Conservation (phyloP, 2,113 vertebrate species). For the Aramus guarauna region DNA sequence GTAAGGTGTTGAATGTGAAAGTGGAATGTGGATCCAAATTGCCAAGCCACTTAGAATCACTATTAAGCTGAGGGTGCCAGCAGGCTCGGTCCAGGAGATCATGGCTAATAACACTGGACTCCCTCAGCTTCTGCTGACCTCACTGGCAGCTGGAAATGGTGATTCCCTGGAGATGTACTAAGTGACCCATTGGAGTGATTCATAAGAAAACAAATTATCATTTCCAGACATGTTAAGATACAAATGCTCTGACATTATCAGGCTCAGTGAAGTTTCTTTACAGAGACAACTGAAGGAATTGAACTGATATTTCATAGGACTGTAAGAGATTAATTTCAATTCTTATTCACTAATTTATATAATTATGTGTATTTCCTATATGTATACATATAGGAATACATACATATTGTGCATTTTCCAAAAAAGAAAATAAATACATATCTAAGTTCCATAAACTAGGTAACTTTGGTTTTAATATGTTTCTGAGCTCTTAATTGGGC, state of each 20-base stretch:
- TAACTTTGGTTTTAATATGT: neutral
- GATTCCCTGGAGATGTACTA: neutral
- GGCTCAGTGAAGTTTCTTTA: neutral
- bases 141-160: neutral
- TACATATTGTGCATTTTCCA: neutral
- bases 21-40: neutral
- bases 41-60: neutral
- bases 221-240: neutral
- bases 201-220: neutral
- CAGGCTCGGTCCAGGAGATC: neutral
- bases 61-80: neutral
- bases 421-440: neutral
- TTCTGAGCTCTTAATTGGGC: neutral
- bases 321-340: neutral
- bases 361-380: neutral
- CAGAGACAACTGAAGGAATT: neutral
- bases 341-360: neutral
- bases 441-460: neutral
- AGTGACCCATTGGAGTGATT: neutral
- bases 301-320: neutral
- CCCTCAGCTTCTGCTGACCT: neutral
- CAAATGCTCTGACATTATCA: rapidly evolving
- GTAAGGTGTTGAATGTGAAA: neutral
- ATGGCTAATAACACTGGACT: neutral
- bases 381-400: neutral